A percentile compares a stretch with the other conserved stretches of the same genome.
These are phyloP conservation scores for Apocrypta bakeri DNA, from an alignment of 1,140 invertebrate genomes.

Conservation along the genomic window DNA sequence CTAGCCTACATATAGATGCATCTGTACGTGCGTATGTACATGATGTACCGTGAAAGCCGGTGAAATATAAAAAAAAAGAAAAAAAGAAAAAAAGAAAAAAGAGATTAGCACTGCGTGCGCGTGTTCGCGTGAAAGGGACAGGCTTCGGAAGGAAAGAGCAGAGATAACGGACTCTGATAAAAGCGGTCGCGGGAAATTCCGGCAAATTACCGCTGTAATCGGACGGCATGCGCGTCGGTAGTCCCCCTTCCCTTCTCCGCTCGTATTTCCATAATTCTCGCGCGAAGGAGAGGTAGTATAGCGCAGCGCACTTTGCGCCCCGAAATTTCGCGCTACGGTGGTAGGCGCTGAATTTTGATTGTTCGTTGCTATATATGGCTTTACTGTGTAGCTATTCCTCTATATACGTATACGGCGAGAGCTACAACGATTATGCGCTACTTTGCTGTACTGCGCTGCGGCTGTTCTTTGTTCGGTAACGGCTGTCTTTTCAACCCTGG, in stretches of 20 bases:
- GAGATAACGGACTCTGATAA: conserved; percentile 45
- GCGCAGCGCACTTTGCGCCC: conserved; percentile 11
- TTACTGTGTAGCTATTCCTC: neutral
- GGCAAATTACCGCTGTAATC: conserved; percentile 50
- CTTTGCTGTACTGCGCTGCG: neutral
- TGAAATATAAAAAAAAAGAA: conserved; percentile 19
- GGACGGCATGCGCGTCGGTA: neutral
- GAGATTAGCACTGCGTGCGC: neutral
- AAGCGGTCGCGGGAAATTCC: conserved; percentile 36
- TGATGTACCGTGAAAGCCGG: neutral
- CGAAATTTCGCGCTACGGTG: conserved; percentile 30
- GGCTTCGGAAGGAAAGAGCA: conserved; percentile 25
- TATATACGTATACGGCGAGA: neutral
- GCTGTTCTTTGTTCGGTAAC: neutral
- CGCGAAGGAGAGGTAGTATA: neutral
- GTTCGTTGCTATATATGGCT: neutral
- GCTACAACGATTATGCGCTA: conserved; percentile 11
- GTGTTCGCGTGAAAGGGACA: conserved; percentile 28
- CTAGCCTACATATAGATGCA: too few relatives aligned
- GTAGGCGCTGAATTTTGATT: conserved; percentile 45
- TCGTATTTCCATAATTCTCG: conserved; percentile 49
- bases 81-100: too few relatives aligned
- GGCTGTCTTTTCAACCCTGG: neutral
- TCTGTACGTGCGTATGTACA: too few relatives aligned
- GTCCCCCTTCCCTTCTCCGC: conserved; percentile 2